A percentile compares a stretch with the other conserved stretches of the same genome.
Conservation (phyloP, 2,797 vertebrate species). For the Chelidonichthys spinosus region DNA sequence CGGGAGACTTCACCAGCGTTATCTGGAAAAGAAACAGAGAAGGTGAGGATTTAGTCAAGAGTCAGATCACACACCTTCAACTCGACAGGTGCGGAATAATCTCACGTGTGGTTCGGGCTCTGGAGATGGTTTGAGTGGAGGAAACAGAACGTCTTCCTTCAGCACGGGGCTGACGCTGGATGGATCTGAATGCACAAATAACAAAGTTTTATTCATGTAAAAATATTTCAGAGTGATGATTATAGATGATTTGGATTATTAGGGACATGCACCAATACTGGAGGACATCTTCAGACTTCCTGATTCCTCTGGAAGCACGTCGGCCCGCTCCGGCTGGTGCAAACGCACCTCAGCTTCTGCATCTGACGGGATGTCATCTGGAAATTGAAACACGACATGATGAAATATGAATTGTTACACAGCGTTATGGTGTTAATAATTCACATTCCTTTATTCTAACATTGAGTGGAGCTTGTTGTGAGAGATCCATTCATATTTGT, state of each 20-base stretch:
- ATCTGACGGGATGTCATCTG: conserved; percentile 92
- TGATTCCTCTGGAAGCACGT: conserved; percentile 72
- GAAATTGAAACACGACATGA: conserved; percentile 30
- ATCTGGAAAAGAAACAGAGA: conserved; percentile 56
- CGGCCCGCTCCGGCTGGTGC: conserved; percentile 56
- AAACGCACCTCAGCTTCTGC: conserved; percentile 89
- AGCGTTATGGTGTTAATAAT: neutral
- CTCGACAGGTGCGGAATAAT: neutral
- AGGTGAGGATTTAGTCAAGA: conserved; percentile 2
- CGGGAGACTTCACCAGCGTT: conserved; percentile 75
- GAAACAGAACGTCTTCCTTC: conserved; percentile 69
- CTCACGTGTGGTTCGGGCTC: conserved; percentile 70
- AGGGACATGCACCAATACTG: conserved; percentile 78
- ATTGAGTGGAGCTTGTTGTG: neutral
- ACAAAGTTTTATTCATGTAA: neutral
- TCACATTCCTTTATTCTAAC: neutral
- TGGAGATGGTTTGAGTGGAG: conserved; percentile 61
- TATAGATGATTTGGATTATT: neutral
- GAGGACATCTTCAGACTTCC: conserved; percentile 68
- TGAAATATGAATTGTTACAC: conserved; percentile 10
- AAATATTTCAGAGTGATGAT: neutral
- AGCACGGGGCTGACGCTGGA: conserved; percentile 55
- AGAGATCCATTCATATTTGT: conserved; percentile 7
- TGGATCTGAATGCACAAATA: conserved; percentile 67
- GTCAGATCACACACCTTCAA: neutral